Evolutionary conservation across 2,888 invertebrate species (phyloP), one percentile per base, ranked within the genome.

Genomic region (Folsomia manolachei): DNA sequence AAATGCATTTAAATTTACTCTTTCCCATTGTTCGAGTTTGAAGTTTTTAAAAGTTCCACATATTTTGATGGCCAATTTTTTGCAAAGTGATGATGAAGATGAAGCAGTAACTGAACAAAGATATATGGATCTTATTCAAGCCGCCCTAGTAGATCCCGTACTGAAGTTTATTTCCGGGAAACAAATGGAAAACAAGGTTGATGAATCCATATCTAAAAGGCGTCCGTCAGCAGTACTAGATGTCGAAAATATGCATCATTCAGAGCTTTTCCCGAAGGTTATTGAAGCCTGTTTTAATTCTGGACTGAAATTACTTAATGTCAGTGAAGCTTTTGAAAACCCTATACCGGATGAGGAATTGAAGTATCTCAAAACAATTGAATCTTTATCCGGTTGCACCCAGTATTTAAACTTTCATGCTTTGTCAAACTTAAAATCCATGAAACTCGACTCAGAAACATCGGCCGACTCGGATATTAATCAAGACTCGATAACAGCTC

Each of bases 201-300:
- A 2, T 1, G 4, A 7, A 7, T 2, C 14, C n/a, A 4, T 21
- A 18, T 27, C 27, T 27, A n/a, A n/a, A n/a, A n/a, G n/a, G n/a
- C n/a, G n/a, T n/a, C n/a, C n/a, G n/a, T n/a, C n/a, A n/a, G 18
- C 23, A 39, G n/a, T 51, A 19, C 23, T 66, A 14, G 65, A 66
- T 66, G 65, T 52, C 19, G 51, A 66, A n/a, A 66, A 66, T 23
- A n/a, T 66, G 2, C 52, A 66, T 21, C 65, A 66, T 14, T 2
- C 65, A 1, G 65, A 66, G 52, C 14, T 66, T 19, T 66, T 66
- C 39, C 52, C 65, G 2, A 24, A 4, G 4, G 18, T 66, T 4
- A 24, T 39, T 2, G 18, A 11, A 1, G 39, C 65, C 2, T 66
- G 65, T 52, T 21, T n/a, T 21, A 14, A 1, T 51, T 14, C 65